These are phyloP conservation scores for Stegodyphus dumicola DNA, from an alignment of 1,140 invertebrate genomes.

Conservation along the genomic window DNA sequence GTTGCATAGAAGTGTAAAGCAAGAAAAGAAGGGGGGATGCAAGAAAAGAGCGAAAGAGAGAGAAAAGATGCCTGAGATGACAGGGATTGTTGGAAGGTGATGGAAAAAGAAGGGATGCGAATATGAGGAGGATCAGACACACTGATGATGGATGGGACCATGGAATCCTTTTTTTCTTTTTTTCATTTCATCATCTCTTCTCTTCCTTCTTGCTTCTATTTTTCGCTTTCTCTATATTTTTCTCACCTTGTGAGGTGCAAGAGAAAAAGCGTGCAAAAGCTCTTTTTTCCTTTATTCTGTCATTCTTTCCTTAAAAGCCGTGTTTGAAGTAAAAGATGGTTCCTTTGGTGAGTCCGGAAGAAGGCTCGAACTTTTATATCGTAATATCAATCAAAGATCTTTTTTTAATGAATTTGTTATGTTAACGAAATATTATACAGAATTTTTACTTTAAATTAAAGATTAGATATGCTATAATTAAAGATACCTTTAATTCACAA, in stretches of 20 bases:
- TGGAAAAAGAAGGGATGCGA: constrained; percentile 50
- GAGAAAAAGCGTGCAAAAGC: constrained; percentile 14
- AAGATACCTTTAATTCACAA: too few relatives aligned
- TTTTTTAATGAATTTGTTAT: too few relatives aligned
- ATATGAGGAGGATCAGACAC: constrained; percentile 61
- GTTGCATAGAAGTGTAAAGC: not conserved
- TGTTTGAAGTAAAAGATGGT: constrained; percentile 11
- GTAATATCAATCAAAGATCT: too few relatives aligned
- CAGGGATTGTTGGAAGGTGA: constrained; percentile 56
- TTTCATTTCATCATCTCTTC: not conserved
- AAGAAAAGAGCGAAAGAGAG: constrained; percentile 22
- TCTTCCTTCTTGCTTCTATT: not conserved
- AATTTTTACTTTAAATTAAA: too few relatives aligned
- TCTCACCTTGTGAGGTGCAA: constrained; percentile 30
- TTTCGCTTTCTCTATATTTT: constrained; percentile 35
- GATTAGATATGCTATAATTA: too few relatives aligned
- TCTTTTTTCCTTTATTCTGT: constrained; percentile 23
- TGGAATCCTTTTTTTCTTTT: constrained; percentile 34
- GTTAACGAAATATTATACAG: too few relatives aligned
- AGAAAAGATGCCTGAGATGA: constrained; percentile 51
- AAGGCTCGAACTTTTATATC: too few relatives aligned
- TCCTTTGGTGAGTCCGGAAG: too few relatives aligned
- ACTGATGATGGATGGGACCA: constrained; percentile 49
- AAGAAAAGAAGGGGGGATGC: constrained; percentile 14
- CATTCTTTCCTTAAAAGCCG: constrained; percentile 20